Evolutionary conservation across 2,888 invertebrate species (phyloP), one percentile per base, ranked within the genome.

Genomic region (Ischnura elegans): DNA sequence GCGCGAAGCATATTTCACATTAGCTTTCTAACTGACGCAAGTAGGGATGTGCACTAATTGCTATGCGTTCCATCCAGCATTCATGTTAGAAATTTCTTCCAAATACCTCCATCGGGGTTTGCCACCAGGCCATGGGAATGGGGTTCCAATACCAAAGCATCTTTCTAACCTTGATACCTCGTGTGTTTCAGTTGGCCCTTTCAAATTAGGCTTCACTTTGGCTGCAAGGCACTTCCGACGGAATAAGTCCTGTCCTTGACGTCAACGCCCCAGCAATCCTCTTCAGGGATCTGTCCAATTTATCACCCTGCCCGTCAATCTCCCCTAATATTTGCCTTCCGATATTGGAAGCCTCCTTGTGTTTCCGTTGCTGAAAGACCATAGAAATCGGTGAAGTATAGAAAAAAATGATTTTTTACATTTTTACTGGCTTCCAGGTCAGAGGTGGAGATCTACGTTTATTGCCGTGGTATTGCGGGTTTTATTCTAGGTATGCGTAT

Each of bases 291-390:
- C 51, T n/a, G n/a, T 42, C 36, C 55, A n/a, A 36, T 46, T 25
- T 55, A n/a, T n/a, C n/a, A n/a, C 51, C 55, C 42, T 55, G 0
- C 21, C 51, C 42, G 13, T 29, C 87, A 21, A 21, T 87, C 43
- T 61, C 90, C 42, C 61, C 61, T 43, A 66, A 90, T 90, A 90
- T 90, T 90, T 90, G 90, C 90, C 90, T 90, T 90, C 61, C 90
- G 90, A 66, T 90, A 90, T 90, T 90, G 61, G 90, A 61, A 51
- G 61, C 36, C 55, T 25, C 21, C 55, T 87, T 29, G 55, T 61
- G 61, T 90, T 61, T 61, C 90, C 66, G 19, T 43, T 25, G 42
- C 36, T 25, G 90, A 3, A 5, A 4, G 85, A 21, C 42, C 5
- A 25, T 42, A 43, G 61, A n/a, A n/a, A n/a, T 19, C 16, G 2